A percentile compares a stretch with the other conserved stretches of the same genome.
Evolutionary conservation across 2,888 invertebrate species (phyloP).

Genomic region (Seira ritae): DNA sequence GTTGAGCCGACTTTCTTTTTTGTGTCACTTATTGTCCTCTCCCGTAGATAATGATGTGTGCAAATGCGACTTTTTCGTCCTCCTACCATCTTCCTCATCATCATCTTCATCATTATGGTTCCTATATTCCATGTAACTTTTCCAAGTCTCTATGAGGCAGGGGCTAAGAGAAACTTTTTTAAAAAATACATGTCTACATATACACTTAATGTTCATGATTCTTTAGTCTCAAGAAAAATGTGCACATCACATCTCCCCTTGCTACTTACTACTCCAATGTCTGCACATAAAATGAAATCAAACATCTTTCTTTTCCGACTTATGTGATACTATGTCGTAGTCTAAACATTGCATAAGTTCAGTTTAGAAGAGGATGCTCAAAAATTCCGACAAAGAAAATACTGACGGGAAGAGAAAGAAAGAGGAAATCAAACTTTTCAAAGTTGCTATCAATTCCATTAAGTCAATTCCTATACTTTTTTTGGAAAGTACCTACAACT

Average conservation of each 20-base stretch:
- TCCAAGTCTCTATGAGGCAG: not conserved
- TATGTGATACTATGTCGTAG: not conserved
- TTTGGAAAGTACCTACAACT: not conserved
- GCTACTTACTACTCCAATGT: not conserved
- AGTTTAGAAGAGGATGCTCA: not conserved
- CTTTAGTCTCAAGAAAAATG: not conserved
- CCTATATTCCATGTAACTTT: not conserved
- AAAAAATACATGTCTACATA: not conserved
- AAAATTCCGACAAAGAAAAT: constrained; percentile 19
- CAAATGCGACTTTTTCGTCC: constrained; percentile 11
- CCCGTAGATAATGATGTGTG: constrained; percentile 18
- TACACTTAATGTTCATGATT: not conserved
- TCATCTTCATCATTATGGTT: not conserved
- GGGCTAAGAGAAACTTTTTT: not conserved
- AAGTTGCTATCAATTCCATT: constrained; percentile 62
- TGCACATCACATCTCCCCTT: constrained; percentile 43
- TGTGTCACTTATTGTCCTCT: constrained; percentile 23
- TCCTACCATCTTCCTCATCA: not conserved
- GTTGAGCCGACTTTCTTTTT: constrained; percentile 6
- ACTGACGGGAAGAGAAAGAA: not conserved
- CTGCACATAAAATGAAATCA: constrained; percentile 1
- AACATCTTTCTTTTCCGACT: not conserved
- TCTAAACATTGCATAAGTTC: not conserved
- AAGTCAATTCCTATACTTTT: constrained; percentile 57
- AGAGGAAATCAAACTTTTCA: constrained; percentile 59